Percentiles rank a stretch among this genome's conserved stretches.
Evolutionary conservation across 2,113 vertebrate species (phyloP).

Genomic region (Python bivittatus): DNA sequence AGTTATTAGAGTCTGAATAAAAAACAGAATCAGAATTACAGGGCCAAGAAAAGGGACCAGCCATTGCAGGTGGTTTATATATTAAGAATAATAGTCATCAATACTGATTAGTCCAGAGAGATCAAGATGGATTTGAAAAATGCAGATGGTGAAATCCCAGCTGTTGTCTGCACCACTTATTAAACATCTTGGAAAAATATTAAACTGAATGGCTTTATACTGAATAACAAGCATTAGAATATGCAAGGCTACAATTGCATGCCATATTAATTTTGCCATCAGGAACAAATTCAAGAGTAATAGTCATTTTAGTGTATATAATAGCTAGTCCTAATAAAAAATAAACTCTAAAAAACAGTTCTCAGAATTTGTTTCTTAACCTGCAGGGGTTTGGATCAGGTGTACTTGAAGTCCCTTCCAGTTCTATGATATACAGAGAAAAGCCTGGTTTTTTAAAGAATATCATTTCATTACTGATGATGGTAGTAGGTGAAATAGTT

Average conservation of each 20-base stretch:
- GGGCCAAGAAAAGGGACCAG: not conserved
- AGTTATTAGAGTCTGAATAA: no score
- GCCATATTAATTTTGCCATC: not conserved
- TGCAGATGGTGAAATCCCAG: constrained; percentile 64
- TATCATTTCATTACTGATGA: not conserved
- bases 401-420: not conserved
- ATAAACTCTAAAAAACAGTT: not conserved
- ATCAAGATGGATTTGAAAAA: constrained; percentile 58
- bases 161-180: constrained; percentile 44
- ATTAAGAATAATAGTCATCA: constrained; percentile 68
- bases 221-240: not conserved
- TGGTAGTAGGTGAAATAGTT: not conserved
- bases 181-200: constrained; percentile 61
- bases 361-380: not conserved
- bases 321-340: not conserved
- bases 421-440: not conserved
- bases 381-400: not conserved
- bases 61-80: constrained; percentile 45
- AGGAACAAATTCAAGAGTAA: not conserved
- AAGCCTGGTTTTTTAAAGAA: not conserved
- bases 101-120: constrained; percentile 71
- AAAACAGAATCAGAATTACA: not conserved
- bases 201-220: constrained; percentile 40
- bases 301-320: not conserved
- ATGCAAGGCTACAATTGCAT: constrained; percentile 29